A percentile compares a stretch with the other conserved stretches of the same genome.
Evolutionary conservation across 1,140 invertebrate species (phyloP).

Genomic region (Penaeus vannamei): DNA sequence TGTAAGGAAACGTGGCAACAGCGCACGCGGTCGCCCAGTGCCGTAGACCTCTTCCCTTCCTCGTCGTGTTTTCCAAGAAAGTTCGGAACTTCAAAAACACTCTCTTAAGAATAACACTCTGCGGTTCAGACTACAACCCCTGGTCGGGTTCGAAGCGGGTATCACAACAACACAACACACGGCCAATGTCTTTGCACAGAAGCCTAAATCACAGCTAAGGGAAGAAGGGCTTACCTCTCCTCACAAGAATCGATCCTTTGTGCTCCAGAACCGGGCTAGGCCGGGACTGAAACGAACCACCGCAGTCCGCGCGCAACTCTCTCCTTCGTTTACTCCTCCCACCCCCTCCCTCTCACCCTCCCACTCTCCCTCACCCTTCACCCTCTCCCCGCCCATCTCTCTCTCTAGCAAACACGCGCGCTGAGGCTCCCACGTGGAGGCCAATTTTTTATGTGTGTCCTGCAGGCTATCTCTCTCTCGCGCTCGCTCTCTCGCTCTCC

Average conservation of each 20-base stretch:
- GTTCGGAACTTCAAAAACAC: slow-evolving; percentile 49
- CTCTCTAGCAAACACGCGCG: slow-evolving; percentile 60
- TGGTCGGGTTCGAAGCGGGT: not conserved
- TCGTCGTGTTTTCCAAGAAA: slow-evolving; percentile 55
- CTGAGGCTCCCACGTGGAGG: slow-evolving; percentile 59
- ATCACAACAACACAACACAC: slow-evolving; percentile 52
- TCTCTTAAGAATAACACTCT: not conserved
- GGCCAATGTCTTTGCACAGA: slow-evolving; percentile 19
- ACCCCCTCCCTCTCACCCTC: slow-evolving; percentile 27
- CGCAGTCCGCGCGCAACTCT: slow-evolving; percentile 60
- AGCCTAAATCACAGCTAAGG: slow-evolving; percentile 52
- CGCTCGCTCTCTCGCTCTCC: slow-evolving; percentile 33
- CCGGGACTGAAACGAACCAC: slow-evolving; percentile 62
- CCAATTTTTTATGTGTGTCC: slow-evolving; percentile 61
- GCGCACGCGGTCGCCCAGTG: slow-evolving; percentile 58
- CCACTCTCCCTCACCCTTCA: slow-evolving; percentile 11
- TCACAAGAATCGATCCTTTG: slow-evolving; percentile 62
- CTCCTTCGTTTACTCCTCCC: slow-evolving; percentile 48
- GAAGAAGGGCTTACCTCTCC: slow-evolving; percentile 59
- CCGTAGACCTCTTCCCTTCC: slow-evolving; percentile 57
- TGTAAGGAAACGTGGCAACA: slow-evolving; percentile 60
- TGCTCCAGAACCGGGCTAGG: slow-evolving; percentile 60
- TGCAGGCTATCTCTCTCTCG: slow-evolving; percentile 38
- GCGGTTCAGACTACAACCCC: not conserved
- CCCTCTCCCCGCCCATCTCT: slow-evolving; percentile 29